A percentile compares a stretch with the other conserved stretches of the same genome.
Conservation (phyloP, 2,888 invertebrate genomes). For the Dynastes hyllus region DNA sequence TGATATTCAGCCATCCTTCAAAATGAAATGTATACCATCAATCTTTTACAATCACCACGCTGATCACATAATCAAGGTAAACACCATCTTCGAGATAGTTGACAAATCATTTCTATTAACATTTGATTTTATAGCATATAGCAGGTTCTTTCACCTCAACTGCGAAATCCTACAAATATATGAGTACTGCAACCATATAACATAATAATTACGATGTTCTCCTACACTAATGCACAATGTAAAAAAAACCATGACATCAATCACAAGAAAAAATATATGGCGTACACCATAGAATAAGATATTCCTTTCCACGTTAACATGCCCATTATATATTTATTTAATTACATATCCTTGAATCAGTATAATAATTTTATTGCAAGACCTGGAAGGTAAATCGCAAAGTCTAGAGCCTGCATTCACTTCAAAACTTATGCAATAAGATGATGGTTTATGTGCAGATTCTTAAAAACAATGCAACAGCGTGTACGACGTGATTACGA, state of each 20-base stretch:
- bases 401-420: too few relatives aligned
- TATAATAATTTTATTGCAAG: slow-evolving; percentile 9
- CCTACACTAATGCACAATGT: background rate
- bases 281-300: too few relatives aligned
- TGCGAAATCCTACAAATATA: background rate
- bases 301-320: background rate
- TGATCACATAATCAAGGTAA: background rate
- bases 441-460: too few relatives aligned
- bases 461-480: too few relatives aligned
- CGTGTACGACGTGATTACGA: too few relatives aligned
- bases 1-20: too few relatives aligned
- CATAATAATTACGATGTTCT: background rate
- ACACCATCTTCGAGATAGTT: background rate
- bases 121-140: slow-evolving; percentile 4
- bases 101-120: background rate
- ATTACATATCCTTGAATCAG: background rate
- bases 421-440: too few relatives aligned
- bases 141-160: slow-evolving; percentile 26
- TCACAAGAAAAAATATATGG: background rate
- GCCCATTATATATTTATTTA: slow-evolving; percentile 1
- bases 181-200: background rate
- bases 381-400: slow-evolving; percentile 7
- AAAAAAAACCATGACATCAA: background rate
- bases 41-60: too few relatives aligned
- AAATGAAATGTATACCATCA: too few relatives aligned